Evolutionary conservation across 2,888 invertebrate genomes (phyloP).

Genomic region (Itoplectis maculator): DNA sequence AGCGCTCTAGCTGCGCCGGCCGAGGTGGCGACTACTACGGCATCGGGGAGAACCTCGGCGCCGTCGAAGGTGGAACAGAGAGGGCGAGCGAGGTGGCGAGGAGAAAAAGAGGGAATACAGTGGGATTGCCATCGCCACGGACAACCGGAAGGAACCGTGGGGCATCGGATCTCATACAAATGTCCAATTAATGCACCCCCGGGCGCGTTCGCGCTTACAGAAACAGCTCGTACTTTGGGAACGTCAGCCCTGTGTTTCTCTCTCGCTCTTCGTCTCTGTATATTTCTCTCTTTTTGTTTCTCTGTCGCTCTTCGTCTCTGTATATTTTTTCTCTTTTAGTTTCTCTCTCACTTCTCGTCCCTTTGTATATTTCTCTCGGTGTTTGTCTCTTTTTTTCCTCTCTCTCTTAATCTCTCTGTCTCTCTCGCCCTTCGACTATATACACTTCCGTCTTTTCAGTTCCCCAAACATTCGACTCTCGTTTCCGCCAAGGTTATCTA

Average conservation of each 20-base stretch:
- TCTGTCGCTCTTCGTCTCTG: not conserved
- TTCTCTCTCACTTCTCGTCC: constrained; percentile 5
- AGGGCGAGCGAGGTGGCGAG: not conserved
- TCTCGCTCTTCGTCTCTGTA: too few species aligned
- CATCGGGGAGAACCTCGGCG: constrained; percentile 2
- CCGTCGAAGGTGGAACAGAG: constrained; percentile 42
- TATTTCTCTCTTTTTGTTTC: constrained; percentile 33
- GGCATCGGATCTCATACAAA: constrained; percentile 80
- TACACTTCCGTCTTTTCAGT: not conserved
- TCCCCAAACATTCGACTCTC: constrained; percentile 3
- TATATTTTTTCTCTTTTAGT: too few species aligned
- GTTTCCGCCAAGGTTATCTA: not conserved
- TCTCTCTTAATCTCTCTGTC: not conserved
- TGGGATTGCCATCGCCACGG: constrained; percentile 64
- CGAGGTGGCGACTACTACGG: constrained; percentile 59
- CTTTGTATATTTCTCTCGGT: constrained; percentile 34
- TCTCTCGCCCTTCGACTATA: not conserved
- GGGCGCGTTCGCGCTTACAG: constrained; percentile 40
- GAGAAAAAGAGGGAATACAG: constrained; percentile 32
- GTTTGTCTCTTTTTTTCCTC: not conserved
- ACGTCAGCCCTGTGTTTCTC: not conserved
- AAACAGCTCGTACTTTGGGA: constrained; percentile 34
- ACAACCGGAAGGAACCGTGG: constrained; percentile 78
- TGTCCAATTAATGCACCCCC: constrained; percentile 76
- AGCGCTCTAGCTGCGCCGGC: too few species aligned